Percentiles rank a stretch among this genome's conserved stretches.
Conservation (phyloP, 1,140 invertebrate species). For the Drosophila sucinea region DNA sequence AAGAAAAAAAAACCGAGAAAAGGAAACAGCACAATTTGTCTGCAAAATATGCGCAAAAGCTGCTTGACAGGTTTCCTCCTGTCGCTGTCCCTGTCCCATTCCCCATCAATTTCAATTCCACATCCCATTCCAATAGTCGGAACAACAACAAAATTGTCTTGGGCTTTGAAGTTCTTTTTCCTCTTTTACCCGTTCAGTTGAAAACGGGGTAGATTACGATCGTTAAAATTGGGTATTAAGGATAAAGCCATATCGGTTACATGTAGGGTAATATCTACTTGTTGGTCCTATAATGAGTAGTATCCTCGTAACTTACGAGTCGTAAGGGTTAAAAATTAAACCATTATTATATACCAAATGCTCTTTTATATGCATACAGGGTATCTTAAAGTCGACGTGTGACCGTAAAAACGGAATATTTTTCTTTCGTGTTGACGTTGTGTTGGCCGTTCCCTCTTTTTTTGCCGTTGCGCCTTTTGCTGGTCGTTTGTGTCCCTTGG, state of each 20-base stretch:
- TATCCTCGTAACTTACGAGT: no score
- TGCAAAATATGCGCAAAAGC: slow-evolving; percentile 71
- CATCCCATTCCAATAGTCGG: slow-evolving; percentile 14
- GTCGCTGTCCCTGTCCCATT: slow-evolving; percentile 10
- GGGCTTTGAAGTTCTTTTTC: slow-evolving; percentile 60
- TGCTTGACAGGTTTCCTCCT: slow-evolving; percentile 55
- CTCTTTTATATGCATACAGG: no score
- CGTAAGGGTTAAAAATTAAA: no score
- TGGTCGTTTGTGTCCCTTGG: slow-evolving; percentile 38
- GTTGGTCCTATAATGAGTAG: no score
- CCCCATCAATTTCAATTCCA: slow-evolving; percentile 31
- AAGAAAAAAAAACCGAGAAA: background rate
- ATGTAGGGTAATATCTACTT: background rate
- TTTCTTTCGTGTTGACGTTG: background rate
- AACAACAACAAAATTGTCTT: slow-evolving; percentile 61
- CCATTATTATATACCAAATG: no score
- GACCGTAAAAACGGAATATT: background rate
- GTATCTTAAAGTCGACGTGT: no score
- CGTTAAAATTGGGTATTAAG: background rate
- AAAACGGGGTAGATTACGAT: slow-evolving; percentile 1
- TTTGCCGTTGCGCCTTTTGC: slow-evolving; percentile 38
- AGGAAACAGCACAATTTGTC: slow-evolving; percentile 37
- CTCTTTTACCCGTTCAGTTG: background rate
- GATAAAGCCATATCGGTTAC: background rate
- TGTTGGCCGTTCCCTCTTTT: background rate